A percentile compares a stretch with the other conserved stretches of the same genome.
These are phyloP conservation scores for Montipora sp. DNA, from an alignment of 64 coral and sea anemone genomes.

Conservation along the genomic window DNA sequence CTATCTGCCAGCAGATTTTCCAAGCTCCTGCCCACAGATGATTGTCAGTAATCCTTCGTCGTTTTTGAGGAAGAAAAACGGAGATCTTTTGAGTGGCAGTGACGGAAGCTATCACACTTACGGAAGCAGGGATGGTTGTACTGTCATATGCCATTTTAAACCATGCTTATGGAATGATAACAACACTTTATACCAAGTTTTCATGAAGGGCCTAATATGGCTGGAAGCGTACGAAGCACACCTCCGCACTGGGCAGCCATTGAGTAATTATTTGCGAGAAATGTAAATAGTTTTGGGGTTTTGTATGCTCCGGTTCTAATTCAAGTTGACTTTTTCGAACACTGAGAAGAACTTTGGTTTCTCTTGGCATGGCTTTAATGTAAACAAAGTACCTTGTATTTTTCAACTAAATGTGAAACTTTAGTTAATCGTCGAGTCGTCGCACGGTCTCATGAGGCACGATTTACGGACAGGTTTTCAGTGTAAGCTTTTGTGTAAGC, in stretches of 20 bases:
- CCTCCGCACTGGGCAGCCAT: conserved; percentile 24
- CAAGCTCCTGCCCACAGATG: conserved; percentile 60
- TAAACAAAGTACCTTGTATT: too few relatives aligned
- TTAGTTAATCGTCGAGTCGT: too few relatives aligned
- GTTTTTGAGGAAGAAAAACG: neutral
- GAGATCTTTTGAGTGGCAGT: neutral
- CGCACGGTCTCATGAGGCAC: too few relatives aligned
- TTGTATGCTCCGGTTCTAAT: too few relatives aligned
- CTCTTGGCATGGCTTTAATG: too few relatives aligned
- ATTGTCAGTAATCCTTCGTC: conserved; percentile 37
- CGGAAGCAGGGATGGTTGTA: conserved; percentile 45
- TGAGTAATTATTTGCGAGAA: conserved; percentile 55
- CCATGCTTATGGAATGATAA: conserved; percentile 15
- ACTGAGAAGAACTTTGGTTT: too few relatives aligned
- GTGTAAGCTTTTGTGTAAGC: too few relatives aligned
- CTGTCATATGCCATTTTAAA: conserved; percentile 58
- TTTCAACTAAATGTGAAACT: too few relatives aligned
- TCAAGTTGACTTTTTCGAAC: too few relatives aligned
- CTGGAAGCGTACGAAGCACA: conserved; percentile 82
- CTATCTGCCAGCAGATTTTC: conserved; percentile 57
- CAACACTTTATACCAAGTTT: conserved; percentile 66
- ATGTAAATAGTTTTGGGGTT: neutral
- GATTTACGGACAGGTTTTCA: too few relatives aligned
- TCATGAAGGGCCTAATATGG: conserved; percentile 81
- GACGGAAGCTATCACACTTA: neutral